Evolutionary conservation across 1,140 invertebrate species (phyloP), one percentile per base, ranked within the genome.

Genomic region (Drosophila pruinosa): DNA sequence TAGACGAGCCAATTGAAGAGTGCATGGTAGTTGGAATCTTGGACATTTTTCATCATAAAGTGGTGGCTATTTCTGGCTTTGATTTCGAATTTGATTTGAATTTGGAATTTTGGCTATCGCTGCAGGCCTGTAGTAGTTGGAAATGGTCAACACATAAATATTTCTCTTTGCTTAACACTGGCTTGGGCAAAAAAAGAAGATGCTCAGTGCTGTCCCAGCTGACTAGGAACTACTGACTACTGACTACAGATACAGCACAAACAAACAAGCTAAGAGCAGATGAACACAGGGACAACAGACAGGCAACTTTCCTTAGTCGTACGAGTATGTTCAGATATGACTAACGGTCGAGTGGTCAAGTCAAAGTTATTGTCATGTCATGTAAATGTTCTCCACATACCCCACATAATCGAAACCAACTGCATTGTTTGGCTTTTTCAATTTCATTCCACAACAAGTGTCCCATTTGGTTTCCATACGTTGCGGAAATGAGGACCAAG

Each of bases 51-150:
- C 82, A 86, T 86, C 82, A 86, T 86, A 88, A 86, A 70, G 50
- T 57, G 74, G 65, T 70, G 58, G 72, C 54, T 56, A 59, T 41
- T 48, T 21, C 26, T 50, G 36, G 48, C 75, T 86, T 86, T 88
- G 83, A 82, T 88, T 86, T 88, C 71, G 78, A 88, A 86, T 86
- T 86, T 82, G 78, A 86, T 86, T 86, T 86, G 82, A 86, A 86
- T 86, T 86, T 75, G 75, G 67, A 88, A 86, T 88, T 86, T 78
- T 78, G 78, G 81, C 82, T 88, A 78, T 88, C 54, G 58, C 77
- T 61, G 70, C 74, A 74, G 73, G 78, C 57, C 45, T 71, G 21
- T 52, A 26, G 24, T 41, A 56, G 22, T 41, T 50, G 36, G 53
- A 62, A 64, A 64, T 77, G 77, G 81, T 80, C 73, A 75, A 75